Base-by-base conservation (phyloP, 2,888 invertebrate species). In the Crepidodera aurea region DNA sequence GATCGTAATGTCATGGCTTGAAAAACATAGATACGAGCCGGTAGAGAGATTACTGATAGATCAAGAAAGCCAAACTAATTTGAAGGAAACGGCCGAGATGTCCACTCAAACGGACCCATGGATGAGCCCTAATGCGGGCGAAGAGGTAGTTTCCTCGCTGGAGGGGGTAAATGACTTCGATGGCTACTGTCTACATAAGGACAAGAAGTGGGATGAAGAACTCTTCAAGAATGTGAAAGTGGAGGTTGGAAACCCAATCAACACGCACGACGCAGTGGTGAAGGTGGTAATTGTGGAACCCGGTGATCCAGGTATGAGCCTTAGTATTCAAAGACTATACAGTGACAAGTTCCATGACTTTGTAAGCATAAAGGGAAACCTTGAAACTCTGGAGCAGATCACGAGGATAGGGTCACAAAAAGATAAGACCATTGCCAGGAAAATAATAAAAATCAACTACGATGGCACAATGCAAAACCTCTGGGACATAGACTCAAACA, bases 271-370 rank as follows among this genome's bases (percentile, higher is more conserved):
- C 8, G 1, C 32, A 1, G 15, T 7, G 6, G 50, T 53, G 5
- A 62, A 62, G 18, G 65, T 62, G 8, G 48, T 62, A 1, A 5
- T 54, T 1, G 51, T 62, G 8, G 59, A 62, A 6, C 59, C 58
- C 8, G 27, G 16, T 10, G 62, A 62, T 32, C 59, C 13, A 12
- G 32, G 34, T 1, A 55, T 65, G 65, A 44, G 15, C 1, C 12
- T 6, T 1, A 39, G 60, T 42, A 57, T 61, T 1, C 61, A 64
- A 10, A 29, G 29, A 29, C 25, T 53, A 8, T 64, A 58, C 37
- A 63, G 12, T 10, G 60, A 64, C 5, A 60, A 57, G 19, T 64
- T 46, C 29, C 60, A 64, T 1, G 64, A 62, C 27, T 18, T 53
- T 1, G 39, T 40, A 7, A 27, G 12, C 7, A 32, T 37, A 12